Conservation (phyloP, 53 echinoderm and acorn worm species). For the Echinometra lucunter region DNA sequence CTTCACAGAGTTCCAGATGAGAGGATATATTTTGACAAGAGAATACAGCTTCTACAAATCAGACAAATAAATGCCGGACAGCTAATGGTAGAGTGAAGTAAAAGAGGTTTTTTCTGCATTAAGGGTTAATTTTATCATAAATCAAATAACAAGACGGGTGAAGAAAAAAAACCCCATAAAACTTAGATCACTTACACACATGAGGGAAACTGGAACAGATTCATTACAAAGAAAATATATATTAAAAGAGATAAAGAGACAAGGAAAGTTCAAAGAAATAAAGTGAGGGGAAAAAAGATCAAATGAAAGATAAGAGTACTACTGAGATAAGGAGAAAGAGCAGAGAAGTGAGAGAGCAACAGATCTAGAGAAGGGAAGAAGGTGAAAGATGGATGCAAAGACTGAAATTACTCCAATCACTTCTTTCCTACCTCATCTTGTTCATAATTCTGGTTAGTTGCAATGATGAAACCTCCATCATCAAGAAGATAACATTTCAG, state of each 20-base stretch:
- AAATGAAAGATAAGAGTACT: background rate
- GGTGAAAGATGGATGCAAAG: too few species aligned
- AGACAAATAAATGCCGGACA: background rate
- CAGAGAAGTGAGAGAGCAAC: background rate
- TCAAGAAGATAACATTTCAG: conserved; percentile 85
- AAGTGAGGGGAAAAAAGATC: background rate
- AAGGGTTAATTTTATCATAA: background rate
- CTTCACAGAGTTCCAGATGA: background rate
- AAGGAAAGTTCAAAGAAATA: background rate
- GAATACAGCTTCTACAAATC: too few species aligned
- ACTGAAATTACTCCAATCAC: too few species aligned
- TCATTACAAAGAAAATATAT: too few species aligned
- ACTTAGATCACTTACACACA: background rate
- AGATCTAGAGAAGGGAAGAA: background rate
- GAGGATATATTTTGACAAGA: too few species aligned
- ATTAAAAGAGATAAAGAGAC: too few species aligned
- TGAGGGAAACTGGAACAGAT: too few species aligned
- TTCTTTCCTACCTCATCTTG: conserved; percentile 70
- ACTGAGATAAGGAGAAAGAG: background rate
- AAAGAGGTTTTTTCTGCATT: background rate
- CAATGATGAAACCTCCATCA: conserved; percentile 93
- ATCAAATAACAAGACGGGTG: background rate
- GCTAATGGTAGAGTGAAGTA: background rate
- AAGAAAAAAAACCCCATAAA: background rate
- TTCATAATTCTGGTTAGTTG: conserved; percentile 75